Base-by-base conservation (phyloP, 92 coral and sea anemone genomes). In the Porites divaricata region DNA sequence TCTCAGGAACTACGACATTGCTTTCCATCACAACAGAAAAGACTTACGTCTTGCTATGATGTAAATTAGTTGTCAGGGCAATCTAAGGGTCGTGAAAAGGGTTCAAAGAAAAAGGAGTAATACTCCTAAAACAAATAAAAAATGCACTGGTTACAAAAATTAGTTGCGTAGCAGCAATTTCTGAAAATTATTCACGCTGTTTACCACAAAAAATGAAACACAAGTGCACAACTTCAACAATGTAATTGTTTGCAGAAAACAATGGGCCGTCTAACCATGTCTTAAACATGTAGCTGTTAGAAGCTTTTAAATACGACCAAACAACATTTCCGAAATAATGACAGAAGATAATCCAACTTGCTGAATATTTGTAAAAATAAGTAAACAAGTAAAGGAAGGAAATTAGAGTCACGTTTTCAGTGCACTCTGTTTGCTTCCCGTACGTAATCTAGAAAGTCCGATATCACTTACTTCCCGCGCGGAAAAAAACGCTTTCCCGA, bases 281-380 rank as follows among this genome's bases (percentile, higher is more conserved):
- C 54, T 70, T 1, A 12, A 21, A 16, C 49, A n/a, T n/a, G n/a
- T n/a, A n/a, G n/a, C n/a, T n/a, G n/a, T n/a, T n/a, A n/a, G n/a
- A n/a, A n/a, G n/a, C n/a, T n/a, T n/a, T n/a, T n/a, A n/a, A n/a
- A n/a, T n/a, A n/a, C n/a, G n/a, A n/a, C n/a, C n/a, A n/a, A n/a
- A n/a, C n/a, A n/a, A n/a, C n/a, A n/a, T 45, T 70, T 70, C 49
- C 74, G 48, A 49, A 70, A 41, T 54, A 45, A 71, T 41, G 57
- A 41, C 19, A 8, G 15, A 19, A 53, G 75, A 53, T 8, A 71
- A 71, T 41, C 59, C 59, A 54, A 11, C 59, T 54, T 54, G 59
- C 59, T 54, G 14, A 0, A 54, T 54, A 54, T 54, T 11, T 11
- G 14, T 15, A 4, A 54, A 54, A 54, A 54, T n/a, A n/a, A n/a